Conservation (phyloP, 1,140 invertebrate genomes). For the Brachionus paranguensis region DNA sequence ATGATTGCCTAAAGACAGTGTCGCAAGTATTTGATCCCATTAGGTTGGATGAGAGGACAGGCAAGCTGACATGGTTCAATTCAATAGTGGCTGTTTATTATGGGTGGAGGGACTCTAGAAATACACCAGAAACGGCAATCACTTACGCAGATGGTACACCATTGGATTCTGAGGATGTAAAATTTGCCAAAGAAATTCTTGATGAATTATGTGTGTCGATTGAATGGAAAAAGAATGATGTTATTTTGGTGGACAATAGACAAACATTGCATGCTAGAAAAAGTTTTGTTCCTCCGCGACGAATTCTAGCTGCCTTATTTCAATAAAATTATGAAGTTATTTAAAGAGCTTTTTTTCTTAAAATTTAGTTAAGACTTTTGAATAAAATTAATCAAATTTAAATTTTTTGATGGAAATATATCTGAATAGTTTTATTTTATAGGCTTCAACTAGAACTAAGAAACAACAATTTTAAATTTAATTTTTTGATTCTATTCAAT, state of each 20-base stretch:
- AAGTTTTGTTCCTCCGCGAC: conserved; percentile 45
- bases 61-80: conserved; percentile 47
- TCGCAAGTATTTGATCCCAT: conserved; percentile 44
- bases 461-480: no score
- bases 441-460: no score
- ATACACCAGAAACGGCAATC: conserved; percentile 45
- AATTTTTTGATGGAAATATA: no score
- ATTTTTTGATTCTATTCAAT: no score
- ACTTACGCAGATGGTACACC: conserved; percentile 44
- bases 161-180: conserved; percentile 44
- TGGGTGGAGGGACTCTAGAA: conserved; percentile 46
- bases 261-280: conserved; percentile 46
- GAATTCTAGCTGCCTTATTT: conserved; percentile 46
- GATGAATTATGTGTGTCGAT: conserved; percentile 45
- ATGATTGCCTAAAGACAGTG: conserved; percentile 46
- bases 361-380: no score
- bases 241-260: conserved; percentile 47
- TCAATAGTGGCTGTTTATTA: conserved; percentile 48
- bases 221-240: conserved; percentile 46
- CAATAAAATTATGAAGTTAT: not conserved
- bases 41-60: conserved; percentile 43
- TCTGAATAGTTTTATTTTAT: no score
- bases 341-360: no score
- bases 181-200: conserved; percentile 43
- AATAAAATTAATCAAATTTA: no score